Evolutionary conservation across 2,888 invertebrate genomes (phyloP), one percentile per base, ranked within the genome.

Genomic region (Morpho helenor): DNA sequence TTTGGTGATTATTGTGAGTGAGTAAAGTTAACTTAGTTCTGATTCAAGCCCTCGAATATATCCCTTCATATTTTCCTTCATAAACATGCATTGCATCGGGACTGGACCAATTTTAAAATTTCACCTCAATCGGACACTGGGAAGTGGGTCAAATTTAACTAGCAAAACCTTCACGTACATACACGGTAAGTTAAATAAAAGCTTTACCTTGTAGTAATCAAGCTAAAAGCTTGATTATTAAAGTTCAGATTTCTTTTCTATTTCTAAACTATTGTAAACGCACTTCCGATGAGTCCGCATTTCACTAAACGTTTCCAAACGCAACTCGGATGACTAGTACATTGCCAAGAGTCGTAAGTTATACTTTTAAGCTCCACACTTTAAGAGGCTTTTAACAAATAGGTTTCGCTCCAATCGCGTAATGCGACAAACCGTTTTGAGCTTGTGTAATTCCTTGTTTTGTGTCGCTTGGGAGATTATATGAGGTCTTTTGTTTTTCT

Each of bases 381-480:
- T 49, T 62, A 52, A 51, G 54, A 57, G 49, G 52, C 53, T 64
- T 57, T 57, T 43, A 44, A 56, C 56, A 56, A 62, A 58, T 51
- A 57, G 53, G 49, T 41, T 55, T 54, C 42, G 22, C 41, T 42
- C 45, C 56, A 62, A 62, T 62, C 56, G 49, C 60, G 52, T 62
- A 62, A 60, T 64, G 52, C 52, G 45, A 52, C 39, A 40, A 46
- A 46, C 16, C 8, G 9, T 46, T 52, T 40, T 51, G 10, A 16
- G 39, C 44, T 42, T 47, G 42, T 54, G 43, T 53, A 7, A 51
- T 50, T 51, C n/a, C 44, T 56, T 51, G 47, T 47, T 39, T 39
- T 40, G 7, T 40, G 7, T 16, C n/a, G 16, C 7, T 44, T 40
- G 39, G 51, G 44, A 51, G 8, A 42, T 56, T 45, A 46, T 39